Percentiles rank a stretch among this genome's conserved stretches.
Evolutionary conservation across 2,888 invertebrate species (phyloP).

Genomic region (Petrophora chlorosata): DNA sequence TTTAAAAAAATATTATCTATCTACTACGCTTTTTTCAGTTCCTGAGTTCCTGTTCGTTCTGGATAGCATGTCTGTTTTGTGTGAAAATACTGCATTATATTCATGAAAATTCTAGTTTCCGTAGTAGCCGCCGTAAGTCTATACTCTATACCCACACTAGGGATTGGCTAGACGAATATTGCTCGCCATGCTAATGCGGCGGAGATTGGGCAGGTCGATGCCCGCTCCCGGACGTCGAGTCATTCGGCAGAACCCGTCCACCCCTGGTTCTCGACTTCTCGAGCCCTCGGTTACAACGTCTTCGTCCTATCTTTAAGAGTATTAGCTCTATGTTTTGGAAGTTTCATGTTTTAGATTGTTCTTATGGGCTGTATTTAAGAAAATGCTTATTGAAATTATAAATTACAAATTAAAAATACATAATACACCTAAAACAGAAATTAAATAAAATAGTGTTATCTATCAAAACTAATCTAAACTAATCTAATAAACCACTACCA

Average conservation of each 20-base stretch:
- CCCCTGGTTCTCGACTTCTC: constrained; percentile 60
- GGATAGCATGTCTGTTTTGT: too few relatives aligned
- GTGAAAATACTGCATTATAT: too few relatives aligned
- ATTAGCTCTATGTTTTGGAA: background rate
- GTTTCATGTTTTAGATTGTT: background rate
- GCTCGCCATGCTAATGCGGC: constrained; percentile 84
- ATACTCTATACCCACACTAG: constrained; percentile 56
- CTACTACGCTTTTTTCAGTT: too few relatives aligned
- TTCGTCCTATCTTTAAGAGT: constrained; percentile 22
- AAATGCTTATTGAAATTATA: too few relatives aligned
- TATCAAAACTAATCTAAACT: too few relatives aligned
- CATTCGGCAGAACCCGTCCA: constrained; percentile 79
- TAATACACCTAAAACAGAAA: too few relatives aligned
- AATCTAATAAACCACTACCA: too few relatives aligned
- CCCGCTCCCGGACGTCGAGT: constrained; percentile 81
- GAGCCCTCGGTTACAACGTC: constrained; percentile 47
- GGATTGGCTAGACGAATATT: constrained; percentile 75
- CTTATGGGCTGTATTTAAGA: too few relatives aligned
- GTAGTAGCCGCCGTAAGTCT: constrained; percentile 39
- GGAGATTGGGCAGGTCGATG: constrained; percentile 84
- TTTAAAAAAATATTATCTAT: too few relatives aligned
- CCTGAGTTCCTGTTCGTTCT: too few relatives aligned
- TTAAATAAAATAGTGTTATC: too few relatives aligned
- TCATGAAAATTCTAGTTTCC: constrained; percentile 12
- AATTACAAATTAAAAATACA: too few relatives aligned